Evolutionary conservation across 2,888 invertebrate species (phyloP).

Genomic region (Eugnorisma glareosa): DNA sequence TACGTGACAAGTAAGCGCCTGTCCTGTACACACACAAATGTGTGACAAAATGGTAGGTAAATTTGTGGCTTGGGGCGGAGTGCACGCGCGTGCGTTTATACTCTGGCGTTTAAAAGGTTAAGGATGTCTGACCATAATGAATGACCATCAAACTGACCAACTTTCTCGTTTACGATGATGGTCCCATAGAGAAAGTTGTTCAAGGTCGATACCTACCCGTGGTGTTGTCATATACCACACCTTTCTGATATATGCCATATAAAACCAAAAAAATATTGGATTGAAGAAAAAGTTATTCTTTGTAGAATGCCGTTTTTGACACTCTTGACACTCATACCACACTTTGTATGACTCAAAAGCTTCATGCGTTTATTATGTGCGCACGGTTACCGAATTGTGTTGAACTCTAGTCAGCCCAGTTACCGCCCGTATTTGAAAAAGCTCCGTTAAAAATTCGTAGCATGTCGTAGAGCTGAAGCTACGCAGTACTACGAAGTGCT

Average conservation of each 20-base stretch:
- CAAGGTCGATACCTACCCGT: background rate
- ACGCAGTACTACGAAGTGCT: constrained; percentile 3
- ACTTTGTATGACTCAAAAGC: background rate
- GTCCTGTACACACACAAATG: too few relatives aligned
- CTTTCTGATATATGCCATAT: background rate
- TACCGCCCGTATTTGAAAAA: background rate
- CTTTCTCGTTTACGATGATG: background rate
- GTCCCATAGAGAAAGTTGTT: background rate
- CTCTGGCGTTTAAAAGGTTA: too few relatives aligned
- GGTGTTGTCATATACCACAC: background rate
- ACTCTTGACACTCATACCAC: background rate
- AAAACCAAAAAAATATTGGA: background rate
- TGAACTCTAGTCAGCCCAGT: background rate
- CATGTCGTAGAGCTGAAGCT: background rate
- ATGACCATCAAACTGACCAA: background rate
- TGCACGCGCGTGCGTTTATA: too few relatives aligned
- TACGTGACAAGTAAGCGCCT: too few relatives aligned
- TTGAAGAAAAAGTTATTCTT: background rate
- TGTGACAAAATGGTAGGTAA: too few relatives aligned
- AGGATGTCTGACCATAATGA: background rate
- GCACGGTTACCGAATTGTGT: background rate
- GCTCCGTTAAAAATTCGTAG: background rate
- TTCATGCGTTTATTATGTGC: background rate
- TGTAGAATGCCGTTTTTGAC: background rate
- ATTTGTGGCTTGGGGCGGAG: too few relatives aligned